A percentile compares a stretch with the other conserved stretches of the same genome.
Evolutionary conservation across 2,888 invertebrate genomes (phyloP).

Genomic region (Isoperla grammatica): DNA sequence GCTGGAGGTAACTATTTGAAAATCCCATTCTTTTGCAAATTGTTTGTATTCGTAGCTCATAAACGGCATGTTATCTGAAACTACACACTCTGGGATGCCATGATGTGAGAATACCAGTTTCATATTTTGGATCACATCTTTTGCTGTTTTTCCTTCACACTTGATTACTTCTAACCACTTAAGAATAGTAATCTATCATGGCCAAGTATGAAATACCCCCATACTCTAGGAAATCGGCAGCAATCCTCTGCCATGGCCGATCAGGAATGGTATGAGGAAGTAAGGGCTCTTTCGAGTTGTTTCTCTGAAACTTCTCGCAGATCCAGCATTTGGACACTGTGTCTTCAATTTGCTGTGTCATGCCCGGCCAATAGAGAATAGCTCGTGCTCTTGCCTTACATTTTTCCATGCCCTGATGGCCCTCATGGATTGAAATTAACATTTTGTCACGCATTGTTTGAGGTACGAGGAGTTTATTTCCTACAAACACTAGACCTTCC

Average conservation of each 20-base stretch:
- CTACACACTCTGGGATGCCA: constrained; percentile 9
- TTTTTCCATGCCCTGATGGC: constrained; percentile 15
- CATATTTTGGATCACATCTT: constrained; percentile 25
- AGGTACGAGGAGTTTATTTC: constrained; percentile 1
- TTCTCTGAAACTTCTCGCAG: constrained; percentile 18
- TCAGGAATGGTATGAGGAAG: constrained; percentile 34
- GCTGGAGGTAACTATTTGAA: constrained; percentile 30
- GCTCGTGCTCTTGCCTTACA: constrained; percentile 8
- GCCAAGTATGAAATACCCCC: constrained; percentile 31
- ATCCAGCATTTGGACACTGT: constrained; percentile 11
- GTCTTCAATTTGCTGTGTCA: constrained; percentile 10
- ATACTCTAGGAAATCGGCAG: constrained; percentile 36
- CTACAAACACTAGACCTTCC: constrained; percentile 7
- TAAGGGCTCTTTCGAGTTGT: constrained; percentile 32
- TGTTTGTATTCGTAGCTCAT: constrained; percentile 28
- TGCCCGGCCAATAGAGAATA: constrained; percentile 17
- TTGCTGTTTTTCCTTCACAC: no score
- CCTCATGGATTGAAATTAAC: neutral
- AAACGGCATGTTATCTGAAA: constrained; percentile 34
- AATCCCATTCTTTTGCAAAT: constrained; percentile 32
- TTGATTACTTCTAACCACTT: constrained; percentile 33
- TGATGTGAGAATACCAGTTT: no score
- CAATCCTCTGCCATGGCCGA: constrained; percentile 36
- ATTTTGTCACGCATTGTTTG: neutral
- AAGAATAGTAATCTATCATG: constrained; percentile 35